Conservation (phyloP, 2,888 invertebrate species). For the Cantharis lateralis region DNA sequence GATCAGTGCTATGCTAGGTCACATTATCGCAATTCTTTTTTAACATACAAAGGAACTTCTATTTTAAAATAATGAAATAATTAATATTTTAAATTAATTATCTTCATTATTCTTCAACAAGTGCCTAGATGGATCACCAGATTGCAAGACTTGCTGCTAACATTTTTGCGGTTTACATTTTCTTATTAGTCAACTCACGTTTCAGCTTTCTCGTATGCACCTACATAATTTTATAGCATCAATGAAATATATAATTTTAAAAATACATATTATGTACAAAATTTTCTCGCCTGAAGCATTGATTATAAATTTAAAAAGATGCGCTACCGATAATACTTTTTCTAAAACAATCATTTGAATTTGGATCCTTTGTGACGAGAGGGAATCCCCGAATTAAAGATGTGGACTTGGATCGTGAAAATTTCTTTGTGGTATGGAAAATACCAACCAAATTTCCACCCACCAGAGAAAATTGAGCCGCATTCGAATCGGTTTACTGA, state of each 20-base stretch:
- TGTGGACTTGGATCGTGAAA: too few species aligned
- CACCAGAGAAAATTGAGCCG: not conserved
- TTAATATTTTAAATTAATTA: not conserved
- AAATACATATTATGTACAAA: not conserved
- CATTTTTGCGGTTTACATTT: conserved; percentile 11
- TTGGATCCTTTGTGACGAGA: too few species aligned
- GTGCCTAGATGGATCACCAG: not conserved
- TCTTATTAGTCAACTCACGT: conserved; percentile 18
- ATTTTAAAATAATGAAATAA: not conserved
- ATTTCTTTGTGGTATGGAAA: not conserved
- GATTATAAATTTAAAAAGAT: not conserved
- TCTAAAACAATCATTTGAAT: too few species aligned
- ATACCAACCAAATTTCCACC: not conserved
- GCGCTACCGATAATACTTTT: too few species aligned
- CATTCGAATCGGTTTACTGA: not conserved
- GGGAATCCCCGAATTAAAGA: too few species aligned
- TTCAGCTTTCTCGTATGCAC: conserved; percentile 7
- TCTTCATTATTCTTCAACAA: not conserved
- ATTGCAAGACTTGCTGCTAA: not conserved
- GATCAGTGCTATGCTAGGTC: not conserved
- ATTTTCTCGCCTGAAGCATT: not conserved
- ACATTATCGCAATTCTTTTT: not conserved
- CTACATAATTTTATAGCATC: not conserved
- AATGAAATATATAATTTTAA: not conserved
- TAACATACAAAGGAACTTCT: not conserved